These are phyloP conservation scores for Babylonia areolata DNA, from an alignment of 1,140 invertebrate species.

Conservation along the genomic window DNA sequence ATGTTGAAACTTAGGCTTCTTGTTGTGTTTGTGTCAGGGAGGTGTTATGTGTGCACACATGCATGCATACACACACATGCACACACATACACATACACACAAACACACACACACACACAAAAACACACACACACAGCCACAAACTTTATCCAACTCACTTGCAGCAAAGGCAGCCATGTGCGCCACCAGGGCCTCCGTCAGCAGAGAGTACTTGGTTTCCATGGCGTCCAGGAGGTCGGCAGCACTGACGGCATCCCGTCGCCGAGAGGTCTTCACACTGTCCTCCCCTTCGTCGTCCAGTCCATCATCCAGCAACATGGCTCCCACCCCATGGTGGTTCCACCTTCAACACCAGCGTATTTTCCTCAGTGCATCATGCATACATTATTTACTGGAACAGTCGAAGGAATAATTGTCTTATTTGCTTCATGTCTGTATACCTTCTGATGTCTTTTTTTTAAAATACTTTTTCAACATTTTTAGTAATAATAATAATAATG, in stretches of 20 bases:
- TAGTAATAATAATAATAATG: too few species aligned
- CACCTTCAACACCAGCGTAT: slow-evolving; percentile 58
- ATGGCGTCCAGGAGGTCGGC: slow-evolving; percentile 61
- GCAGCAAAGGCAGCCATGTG: slow-evolving; percentile 62
- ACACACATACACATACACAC: not conserved
- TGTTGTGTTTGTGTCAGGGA: too few species aligned
- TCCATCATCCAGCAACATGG: slow-evolving; percentile 70
- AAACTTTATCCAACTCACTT: slow-evolving; percentile 48
- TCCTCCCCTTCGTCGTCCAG: slow-evolving; percentile 51
- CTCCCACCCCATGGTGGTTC: slow-evolving; percentile 64
- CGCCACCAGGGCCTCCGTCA: slow-evolving; percentile 61
- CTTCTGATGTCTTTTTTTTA: too few species aligned
- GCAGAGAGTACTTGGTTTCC: slow-evolving; percentile 64
- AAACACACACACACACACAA: not conserved
- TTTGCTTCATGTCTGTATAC: too few species aligned
- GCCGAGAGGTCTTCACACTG: slow-evolving; percentile 34
- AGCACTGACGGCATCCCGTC: slow-evolving; percentile 55
- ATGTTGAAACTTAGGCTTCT: too few species aligned
- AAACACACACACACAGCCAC: not conserved
- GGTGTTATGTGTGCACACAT: too few species aligned
- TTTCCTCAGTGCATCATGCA: too few species aligned
- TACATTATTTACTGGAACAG: too few species aligned
- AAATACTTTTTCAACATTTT: too few species aligned
- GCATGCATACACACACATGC: not conserved
- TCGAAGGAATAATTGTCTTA: too few species aligned